Evolutionary conservation across 2,888 invertebrate genomes (phyloP).

Genomic region (Drosophila picticornis): DNA sequence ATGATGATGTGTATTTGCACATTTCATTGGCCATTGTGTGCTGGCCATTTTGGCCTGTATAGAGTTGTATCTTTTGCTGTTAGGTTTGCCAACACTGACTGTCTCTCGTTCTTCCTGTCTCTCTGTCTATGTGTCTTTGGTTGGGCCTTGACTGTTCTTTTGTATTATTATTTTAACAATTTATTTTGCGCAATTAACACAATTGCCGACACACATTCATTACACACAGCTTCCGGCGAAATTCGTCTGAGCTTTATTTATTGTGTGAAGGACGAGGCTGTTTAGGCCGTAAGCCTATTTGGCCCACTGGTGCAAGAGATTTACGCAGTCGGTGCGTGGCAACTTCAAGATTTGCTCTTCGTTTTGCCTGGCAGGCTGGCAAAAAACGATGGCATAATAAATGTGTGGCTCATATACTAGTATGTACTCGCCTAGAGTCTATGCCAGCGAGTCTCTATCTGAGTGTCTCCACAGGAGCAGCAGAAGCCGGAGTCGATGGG

Average conservation of each 20-base stretch:
- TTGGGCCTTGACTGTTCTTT: slow-evolving; percentile 7
- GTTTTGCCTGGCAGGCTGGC: slow-evolving; percentile 24
- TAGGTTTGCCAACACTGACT: slow-evolving; percentile 38
- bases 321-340: slow-evolving; percentile 75
- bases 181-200: slow-evolving; percentile 81
- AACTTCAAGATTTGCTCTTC: slow-evolving; percentile 60
- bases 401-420: slow-evolving; percentile 69
- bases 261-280: slow-evolving; percentile 43
- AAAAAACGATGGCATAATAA: slow-evolving; percentile 73
- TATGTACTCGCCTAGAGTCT: slow-evolving; percentile 18
- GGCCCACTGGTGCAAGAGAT: slow-evolving; percentile 55
- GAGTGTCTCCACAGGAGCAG: neutral
- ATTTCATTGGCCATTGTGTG: slow-evolving; percentile 40
- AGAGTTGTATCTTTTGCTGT: slow-evolving; percentile 33
- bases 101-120: neutral
- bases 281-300: slow-evolving; percentile 57
- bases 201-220: slow-evolving; percentile 79
- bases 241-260: slow-evolving; percentile 78
- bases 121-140: slow-evolving; percentile 12
- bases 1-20: slow-evolving; percentile 57
- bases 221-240: slow-evolving; percentile 68
- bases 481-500: neutral
- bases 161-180: slow-evolving; percentile 80
- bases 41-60: slow-evolving; percentile 3
- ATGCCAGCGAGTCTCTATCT: slow-evolving; percentile 6